Evolutionary conservation across 37 sponge, comb jelly and placozoan genomes (phyloP), one percentile per base, ranked within the genome.

Genomic region (Amphimedon queenslandica): DNA sequence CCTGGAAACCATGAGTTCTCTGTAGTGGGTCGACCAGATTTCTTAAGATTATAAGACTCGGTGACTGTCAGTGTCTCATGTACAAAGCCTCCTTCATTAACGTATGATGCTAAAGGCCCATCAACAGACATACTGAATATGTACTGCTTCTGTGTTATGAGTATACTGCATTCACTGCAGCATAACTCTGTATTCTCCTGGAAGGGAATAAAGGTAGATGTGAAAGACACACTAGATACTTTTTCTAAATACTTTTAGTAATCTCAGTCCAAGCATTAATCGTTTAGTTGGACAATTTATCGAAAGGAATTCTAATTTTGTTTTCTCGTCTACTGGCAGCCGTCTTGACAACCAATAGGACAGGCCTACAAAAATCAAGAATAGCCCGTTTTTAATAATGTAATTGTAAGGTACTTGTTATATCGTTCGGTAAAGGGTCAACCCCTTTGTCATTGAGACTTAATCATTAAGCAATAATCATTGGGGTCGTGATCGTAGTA

Each of bases 1-100:
- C 89, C 92, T 23, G 96, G 96, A 64, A 95, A 95, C 96, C 96
- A 95, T 21, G 87, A 82, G 67, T 95, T 69, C 42, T 95, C 83
- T 18, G 79, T 84, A n/a, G 89, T 67, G 18, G 86, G 41, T 43
- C 40, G 4, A 0, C 92, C 86, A 0, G 66, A 63, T 2, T 23
- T 69, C 41, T 23, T 47, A 10, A 87, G 36, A 64, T 84, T 66
- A 20, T 33, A 40, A 16, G 81, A 86, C 38, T 81, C 61, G 0
- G 40, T 80, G 70, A 92, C 88, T 28, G 96, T 95, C 47, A 95
- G 81, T 1, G 96, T 95, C 61, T 95, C 91, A 51, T 95, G 96
- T 8, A 95, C 89, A 43, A 84, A 82, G 1, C 96, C 96, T 1
- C 89, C 85, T 1, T 88, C 92, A 63, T 94, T 94, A 55, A 94